These are phyloP conservation scores for Poeciliopsis infans DNA, from an alignment of 2,797 vertebrate genomes.

Conservation along the genomic window DNA sequence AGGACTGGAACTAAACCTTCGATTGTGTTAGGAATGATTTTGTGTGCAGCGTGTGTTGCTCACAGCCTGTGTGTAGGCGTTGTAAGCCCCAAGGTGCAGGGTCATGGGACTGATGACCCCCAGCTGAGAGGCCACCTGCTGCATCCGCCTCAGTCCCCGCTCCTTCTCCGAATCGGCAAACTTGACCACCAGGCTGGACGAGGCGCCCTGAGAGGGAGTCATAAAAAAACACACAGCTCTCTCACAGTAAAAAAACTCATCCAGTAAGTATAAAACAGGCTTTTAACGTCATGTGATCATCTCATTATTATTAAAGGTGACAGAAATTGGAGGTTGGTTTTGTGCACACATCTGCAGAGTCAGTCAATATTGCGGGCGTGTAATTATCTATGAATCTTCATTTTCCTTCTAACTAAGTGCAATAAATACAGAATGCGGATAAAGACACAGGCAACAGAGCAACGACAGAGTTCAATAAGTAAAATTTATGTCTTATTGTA, in stretches of 20 bases:
- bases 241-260: background rate
- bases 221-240: background rate
- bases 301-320: background rate
- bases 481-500: slow-evolving; percentile 4
- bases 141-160: slow-evolving; percentile 89
- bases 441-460: background rate
- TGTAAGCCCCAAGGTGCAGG: slow-evolving; percentile 94
- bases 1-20: background rate
- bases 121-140: slow-evolving; percentile 94
- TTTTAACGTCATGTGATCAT: background rate
- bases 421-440: background rate
- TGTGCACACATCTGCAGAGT: background rate
- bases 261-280: background rate
- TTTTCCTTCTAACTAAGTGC: background rate
- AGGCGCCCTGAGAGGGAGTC: slow-evolving; percentile 84
- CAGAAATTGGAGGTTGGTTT: background rate
- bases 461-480: background rate
- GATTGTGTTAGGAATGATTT: slow-evolving; percentile 11
- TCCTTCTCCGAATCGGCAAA: slow-evolving; percentile 89
- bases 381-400: background rate
- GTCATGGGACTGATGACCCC: slow-evolving; percentile 97
- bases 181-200: slow-evolving; percentile 87
- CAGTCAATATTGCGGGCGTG: background rate
- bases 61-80: slow-evolving; percentile 95
- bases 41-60: slow-evolving; percentile 54